Base-by-base conservation (phyloP, 2,797 vertebrate genomes). In the Tokudaia muenninki region DNA sequence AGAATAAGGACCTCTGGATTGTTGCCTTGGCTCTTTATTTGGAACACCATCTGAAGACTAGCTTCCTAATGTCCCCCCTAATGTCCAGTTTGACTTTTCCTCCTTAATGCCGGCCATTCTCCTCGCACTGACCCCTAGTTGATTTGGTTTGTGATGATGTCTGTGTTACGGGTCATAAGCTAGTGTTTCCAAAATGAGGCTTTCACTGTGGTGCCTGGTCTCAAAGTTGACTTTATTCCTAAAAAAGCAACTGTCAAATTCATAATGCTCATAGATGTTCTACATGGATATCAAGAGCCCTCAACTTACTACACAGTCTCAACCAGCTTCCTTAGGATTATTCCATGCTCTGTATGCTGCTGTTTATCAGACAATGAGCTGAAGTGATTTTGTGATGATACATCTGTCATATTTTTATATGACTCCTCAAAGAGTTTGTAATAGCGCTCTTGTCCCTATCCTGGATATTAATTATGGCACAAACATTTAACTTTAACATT, bases 401-500 rank as follows among this genome's bases (percentile, higher is more conserved):
- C 29, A 90, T 94, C 47, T 92, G 29, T 87, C 94, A 94, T 1
- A 41, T 52, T 72, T 95, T 94, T 91, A 67, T 11, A 65, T 26
- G 47, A 75, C 97, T 98, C 89, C 67, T 31, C 97, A 97, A 97
- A 81, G 29, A 96, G 75, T 97, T 98, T 97, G 95, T 94, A 93
- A n/a, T 59, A 90, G 65, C 95, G 72, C 96, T 98, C 91, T 67
- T 19, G 5, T 7, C 1, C 12, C 2, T 61, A 78, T 3, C 0
- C 3, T 75, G 9, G 7, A 59, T 65, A 78, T 92, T 74, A 82
- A 94, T 93, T 86, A 94, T 87, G 82, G 78, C 86, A 96, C 31
- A 91, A 97, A 98, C 52, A 92, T 74, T 98, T 98, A 97, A 97
- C 97, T 96, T 89, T 97, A 98, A 98, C 97, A 97, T 98, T 98